Conservation (phyloP, 2,888 invertebrate genomes). For the Mechanitis messenoides region DNA sequence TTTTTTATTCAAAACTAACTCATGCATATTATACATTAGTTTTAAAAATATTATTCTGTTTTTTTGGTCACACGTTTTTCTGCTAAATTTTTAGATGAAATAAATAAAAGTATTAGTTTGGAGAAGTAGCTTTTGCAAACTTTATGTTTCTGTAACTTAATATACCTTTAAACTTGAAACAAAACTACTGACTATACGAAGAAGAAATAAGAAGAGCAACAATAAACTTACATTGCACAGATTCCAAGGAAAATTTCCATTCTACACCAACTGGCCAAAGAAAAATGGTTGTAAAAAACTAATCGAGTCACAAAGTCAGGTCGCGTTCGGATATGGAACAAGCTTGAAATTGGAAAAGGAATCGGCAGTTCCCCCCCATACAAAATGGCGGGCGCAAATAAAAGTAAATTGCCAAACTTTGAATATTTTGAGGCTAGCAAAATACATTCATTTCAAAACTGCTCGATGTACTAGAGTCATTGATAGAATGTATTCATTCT, state of each 20-base stretch:
- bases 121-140: too few species aligned
- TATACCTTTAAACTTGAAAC: constrained; percentile 13
- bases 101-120: too few species aligned
- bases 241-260: constrained; percentile 27
- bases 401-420: constrained; percentile 65
- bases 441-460: constrained; percentile 32
- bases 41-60: background rate
- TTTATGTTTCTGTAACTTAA: background rate
- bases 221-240: constrained; percentile 25
- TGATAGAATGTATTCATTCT: constrained; percentile 30
- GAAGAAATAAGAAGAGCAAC: constrained; percentile 17
- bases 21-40: background rate
- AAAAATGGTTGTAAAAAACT: constrained; percentile 33
- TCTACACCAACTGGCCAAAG: constrained; percentile 30
- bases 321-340: constrained; percentile 42
- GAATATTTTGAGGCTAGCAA: constrained; percentile 42
- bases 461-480: constrained; percentile 37
- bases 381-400: constrained; percentile 57
- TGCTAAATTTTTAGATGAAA: too few species aligned
- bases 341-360: constrained; percentile 66
- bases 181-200: constrained; percentile 21
- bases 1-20: constrained; percentile 1
- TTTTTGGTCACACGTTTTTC: too few species aligned
- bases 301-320: constrained; percentile 34
- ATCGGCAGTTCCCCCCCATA: constrained; percentile 54